These are phyloP conservation scores for Orchesella flavescens DNA, from an alignment of 2,888 invertebrate species.

Conservation along the genomic window DNA sequence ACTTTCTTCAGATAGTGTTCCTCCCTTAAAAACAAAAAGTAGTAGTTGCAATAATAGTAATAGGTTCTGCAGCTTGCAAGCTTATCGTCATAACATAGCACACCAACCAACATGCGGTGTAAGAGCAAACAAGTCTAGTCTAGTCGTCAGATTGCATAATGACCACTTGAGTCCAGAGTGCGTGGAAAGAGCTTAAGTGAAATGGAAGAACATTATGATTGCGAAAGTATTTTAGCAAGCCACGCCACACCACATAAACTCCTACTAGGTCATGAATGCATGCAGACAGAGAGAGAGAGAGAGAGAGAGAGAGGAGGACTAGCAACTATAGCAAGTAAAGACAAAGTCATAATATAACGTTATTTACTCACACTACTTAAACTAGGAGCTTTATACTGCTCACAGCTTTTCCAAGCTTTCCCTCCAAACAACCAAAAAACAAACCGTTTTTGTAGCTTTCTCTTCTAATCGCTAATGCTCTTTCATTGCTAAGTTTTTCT, in stretches of 20 bases:
- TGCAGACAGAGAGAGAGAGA: too few relatives aligned
- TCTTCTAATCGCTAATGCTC: conserved; percentile 7
- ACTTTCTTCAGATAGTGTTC: neutral
- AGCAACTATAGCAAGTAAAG: neutral
- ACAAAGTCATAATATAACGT: conserved; percentile 33
- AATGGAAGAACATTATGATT: conserved; percentile 45
- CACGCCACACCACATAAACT: neutral
- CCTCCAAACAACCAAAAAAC: neutral
- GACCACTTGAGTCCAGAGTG: conserved; percentile 59
- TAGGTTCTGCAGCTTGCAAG: conserved; percentile 10
- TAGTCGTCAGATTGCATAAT: conserved; percentile 59
- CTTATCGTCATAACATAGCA: neutral
- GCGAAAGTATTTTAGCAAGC: conserved; percentile 35
- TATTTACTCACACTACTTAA: conserved; percentile 20
- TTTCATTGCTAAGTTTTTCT: conserved; percentile 16
- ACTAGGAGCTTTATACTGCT: neutral
- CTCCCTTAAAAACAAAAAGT: neutral
- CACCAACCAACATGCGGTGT: neutral
- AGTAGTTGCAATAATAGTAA: conserved; percentile 27
- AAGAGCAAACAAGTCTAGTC: conserved; percentile 2
- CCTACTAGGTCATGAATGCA: conserved; percentile 42
- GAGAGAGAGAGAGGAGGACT: neutral
- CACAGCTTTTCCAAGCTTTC: too few relatives aligned
- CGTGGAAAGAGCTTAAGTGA: conserved; percentile 39
- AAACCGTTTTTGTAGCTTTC: neutral